These are phyloP conservation scores for Caerostris darwini DNA, from an alignment of 1,140 invertebrate species.

Conservation along the genomic window DNA sequence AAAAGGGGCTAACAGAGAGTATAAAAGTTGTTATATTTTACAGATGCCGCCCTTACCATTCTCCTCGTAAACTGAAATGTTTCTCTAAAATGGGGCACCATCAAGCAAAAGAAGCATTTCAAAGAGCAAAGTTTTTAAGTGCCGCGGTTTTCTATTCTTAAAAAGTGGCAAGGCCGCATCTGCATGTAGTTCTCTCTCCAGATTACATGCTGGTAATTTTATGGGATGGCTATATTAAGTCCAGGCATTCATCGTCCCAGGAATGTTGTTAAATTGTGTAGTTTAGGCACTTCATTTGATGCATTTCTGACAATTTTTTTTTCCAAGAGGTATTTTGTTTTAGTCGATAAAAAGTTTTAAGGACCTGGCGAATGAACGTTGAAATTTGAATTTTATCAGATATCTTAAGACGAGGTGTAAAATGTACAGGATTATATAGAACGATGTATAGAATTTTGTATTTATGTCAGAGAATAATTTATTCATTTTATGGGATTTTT, in stretches of 20 bases:
- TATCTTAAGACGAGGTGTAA: no score
- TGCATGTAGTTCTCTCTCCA: neutral
- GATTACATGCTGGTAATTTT: conserved; percentile 31
- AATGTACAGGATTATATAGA: no score
- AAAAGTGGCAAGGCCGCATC: neutral
- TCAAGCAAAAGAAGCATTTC: neutral
- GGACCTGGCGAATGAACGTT: no score
- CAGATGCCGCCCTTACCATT: neutral
- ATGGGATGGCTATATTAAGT: neutral
- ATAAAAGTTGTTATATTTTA: conserved; percentile 36
- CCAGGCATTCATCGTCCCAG: neutral
- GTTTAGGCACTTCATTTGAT: neutral
- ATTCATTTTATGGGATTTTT: no score
- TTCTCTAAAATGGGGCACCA: conserved; percentile 14
- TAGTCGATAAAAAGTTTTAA: no score
- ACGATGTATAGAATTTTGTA: no score
- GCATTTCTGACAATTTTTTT: no score
- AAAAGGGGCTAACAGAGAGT: conserved; percentile 30
- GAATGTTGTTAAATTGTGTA: neutral
- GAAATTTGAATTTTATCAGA: no score
- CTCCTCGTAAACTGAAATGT: conserved; percentile 36
- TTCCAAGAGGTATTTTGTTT: no score
- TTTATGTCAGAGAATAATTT: no score
- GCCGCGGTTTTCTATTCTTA: neutral
- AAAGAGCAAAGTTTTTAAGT: conserved; percentile 22